phyloP scores from a whole-genome alignment of 2,888 invertebrate species.

The Gymnocheta viridis region DNA sequence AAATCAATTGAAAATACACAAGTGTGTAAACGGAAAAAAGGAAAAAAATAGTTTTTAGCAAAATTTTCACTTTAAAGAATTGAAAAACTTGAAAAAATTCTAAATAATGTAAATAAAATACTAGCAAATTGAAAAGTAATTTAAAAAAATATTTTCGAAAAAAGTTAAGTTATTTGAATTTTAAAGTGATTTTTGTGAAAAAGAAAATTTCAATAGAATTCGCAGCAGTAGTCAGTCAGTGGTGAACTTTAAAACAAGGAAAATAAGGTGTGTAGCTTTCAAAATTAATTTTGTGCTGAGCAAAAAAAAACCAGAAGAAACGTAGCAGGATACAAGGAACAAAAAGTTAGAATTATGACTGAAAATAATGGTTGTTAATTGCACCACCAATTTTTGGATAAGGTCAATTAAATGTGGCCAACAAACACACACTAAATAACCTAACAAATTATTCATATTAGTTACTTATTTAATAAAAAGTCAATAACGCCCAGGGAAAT shows the following conservation, averaged over 20 bases:
- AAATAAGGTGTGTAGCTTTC: constrained; percentile 61
- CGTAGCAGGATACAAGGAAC: background rate
- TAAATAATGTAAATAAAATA: constrained; percentile 4
- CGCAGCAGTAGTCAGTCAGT: background rate
- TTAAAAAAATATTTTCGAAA: background rate
- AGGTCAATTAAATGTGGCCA: constrained; percentile 27
- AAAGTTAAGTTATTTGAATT: background rate
- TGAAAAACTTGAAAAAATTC: background rate
- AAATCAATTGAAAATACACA: constrained; percentile 64
- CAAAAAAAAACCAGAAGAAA: constrained; percentile 5
- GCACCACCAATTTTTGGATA: constrained; percentile 42
- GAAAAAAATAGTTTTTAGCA: constrained; percentile 25
- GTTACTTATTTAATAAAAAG: background rate
- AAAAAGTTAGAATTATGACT: constrained; percentile 49
- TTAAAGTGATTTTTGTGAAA: background rate
- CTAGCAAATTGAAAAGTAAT: background rate
- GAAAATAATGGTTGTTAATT: constrained; percentile 58
- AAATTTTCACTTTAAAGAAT: constrained; percentile 1
- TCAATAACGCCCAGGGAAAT: constrained; percentile 49
- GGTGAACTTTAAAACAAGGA: constrained; percentile 32
- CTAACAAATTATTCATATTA: background rate
- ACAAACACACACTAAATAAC: constrained; percentile 2
- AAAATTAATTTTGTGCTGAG: constrained; percentile 5
- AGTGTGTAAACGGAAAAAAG: constrained; percentile 54
- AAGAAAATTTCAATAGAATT: constrained; percentile 19